Evolutionary conservation across 2,797 vertebrate genomes (phyloP), one percentile per base, ranked within the genome.

Genomic region (Sebastiscus tertius): DNA sequence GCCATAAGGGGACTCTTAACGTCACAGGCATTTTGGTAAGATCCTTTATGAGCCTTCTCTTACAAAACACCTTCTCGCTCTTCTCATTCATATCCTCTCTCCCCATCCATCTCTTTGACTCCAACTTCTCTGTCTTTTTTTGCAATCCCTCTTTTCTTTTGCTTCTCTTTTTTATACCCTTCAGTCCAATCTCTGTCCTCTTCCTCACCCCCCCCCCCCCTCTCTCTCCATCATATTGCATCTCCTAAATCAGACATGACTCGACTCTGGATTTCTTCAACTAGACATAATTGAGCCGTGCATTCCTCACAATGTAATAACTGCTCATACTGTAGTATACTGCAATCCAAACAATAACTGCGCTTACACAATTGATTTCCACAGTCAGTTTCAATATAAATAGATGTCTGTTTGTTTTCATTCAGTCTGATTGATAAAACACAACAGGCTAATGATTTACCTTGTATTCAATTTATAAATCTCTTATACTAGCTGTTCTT

Each of bases 201-300:
- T 72, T n/a, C 60, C 55, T 89, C 77, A 84, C 72, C 84, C 83
- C 64, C 42, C 36, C 2, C n/a, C 24, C 24, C 24, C 24, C 39
- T 16, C 36, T 61, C 65, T 71, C 79, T 79, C 77, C 11, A 6
- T 84, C 72, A 64, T 55, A 24, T 52, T 66, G 59, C 79, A 72
- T 87, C 79, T 83, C 82, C 62, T 87, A 82, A 90, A 88, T 88
- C 82, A 90, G 70, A 79, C 63, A 68, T 75, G 79, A 72, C 70
- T 80, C 4, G 73, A 63, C 69, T 85, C 85, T 87, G 77, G 84
- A 83, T 75, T 26, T 70, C 62, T 67, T 83, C 77, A 86, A 55
- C 26, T 13, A 63, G 36, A 75, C 76, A 39, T 71, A 73, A 59
- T 26, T 65, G 49, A 79, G 77, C 49, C 20, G 70, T 18, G 46